Evolutionary conservation across 2,113 vertebrate species (phyloP).

Genomic region (Salvelinus fontinalis): DNA sequence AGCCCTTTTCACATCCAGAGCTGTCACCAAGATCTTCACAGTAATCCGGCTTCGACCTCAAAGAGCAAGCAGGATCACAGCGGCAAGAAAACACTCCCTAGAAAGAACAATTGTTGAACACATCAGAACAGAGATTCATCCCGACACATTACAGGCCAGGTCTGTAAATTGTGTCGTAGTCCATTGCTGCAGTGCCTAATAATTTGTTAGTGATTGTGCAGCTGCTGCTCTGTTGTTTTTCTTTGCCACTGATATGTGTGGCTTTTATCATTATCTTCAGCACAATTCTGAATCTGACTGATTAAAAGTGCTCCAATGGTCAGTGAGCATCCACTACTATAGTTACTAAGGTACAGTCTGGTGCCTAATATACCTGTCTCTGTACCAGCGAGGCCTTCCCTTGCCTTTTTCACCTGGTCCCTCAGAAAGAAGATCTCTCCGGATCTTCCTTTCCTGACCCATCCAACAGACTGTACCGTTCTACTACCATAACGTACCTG

Average conservation of each 20-base stretch:
- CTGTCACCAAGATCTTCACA: no score
- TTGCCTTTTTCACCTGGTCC: constrained; percentile 80
- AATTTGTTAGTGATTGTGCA: neutral
- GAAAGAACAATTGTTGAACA: neutral
- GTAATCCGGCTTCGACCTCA: no score
- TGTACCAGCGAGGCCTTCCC: constrained; percentile 76
- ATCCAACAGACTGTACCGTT: no score
- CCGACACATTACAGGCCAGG: neutral
- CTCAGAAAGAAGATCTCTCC: constrained; percentile 73
- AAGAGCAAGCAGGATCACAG: no score
- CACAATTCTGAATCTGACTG: no score
- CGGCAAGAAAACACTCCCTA: no score
- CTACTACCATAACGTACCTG: constrained; percentile 28
- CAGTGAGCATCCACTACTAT: no score
- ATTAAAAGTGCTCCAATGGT: no score
- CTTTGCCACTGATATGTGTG: neutral
- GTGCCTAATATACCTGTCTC: constrained; percentile 70
- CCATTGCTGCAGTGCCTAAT: neutral
- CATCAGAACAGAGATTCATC: neutral
- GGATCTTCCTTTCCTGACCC: constrained; percentile 67
- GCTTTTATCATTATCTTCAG: no score
- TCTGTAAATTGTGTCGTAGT: neutral
- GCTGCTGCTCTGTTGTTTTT: neutral
- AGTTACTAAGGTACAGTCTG: no score
- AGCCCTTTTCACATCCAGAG: no score